phyloP scores from a whole-genome alignment of 2,888 invertebrate species.

The Resseliella maxima region DNA sequence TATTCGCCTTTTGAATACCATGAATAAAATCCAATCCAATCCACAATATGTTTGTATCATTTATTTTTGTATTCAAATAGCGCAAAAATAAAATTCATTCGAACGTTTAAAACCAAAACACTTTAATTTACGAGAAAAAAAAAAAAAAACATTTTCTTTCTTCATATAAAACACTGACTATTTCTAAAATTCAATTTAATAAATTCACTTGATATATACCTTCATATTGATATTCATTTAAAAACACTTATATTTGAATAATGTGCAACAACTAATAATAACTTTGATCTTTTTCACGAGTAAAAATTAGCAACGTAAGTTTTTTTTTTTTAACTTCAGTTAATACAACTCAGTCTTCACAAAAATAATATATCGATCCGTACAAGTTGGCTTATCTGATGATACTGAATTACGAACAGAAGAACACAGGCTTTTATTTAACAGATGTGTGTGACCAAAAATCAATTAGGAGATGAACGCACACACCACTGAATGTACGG shows the following conservation, averaged over 20 bases:
- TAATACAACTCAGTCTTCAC: too few species aligned
- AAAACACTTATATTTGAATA: not conserved
- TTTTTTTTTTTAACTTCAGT: too few species aligned
- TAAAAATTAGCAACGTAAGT: too few species aligned
- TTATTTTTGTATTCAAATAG: conserved; percentile 19
- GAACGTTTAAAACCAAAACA: not conserved
- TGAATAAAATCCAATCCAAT: not conserved
- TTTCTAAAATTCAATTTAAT: not conserved
- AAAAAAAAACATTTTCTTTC: not conserved
- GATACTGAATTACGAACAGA: conserved; percentile 7
- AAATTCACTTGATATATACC: conserved; percentile 22
- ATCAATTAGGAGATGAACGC: not conserved
- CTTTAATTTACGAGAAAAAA: not conserved
- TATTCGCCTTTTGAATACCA: conserved; percentile 23
- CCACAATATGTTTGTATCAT: not conserved
- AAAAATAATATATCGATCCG: conserved; percentile 45
- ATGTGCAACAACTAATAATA: too few species aligned
- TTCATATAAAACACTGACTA: not conserved
- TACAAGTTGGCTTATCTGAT: conserved; percentile 36
- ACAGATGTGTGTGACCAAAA: not conserved
- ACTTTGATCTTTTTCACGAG: too few species aligned
- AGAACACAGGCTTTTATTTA: conserved; percentile 33
- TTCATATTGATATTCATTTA: not conserved
- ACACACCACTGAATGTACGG: not conserved
- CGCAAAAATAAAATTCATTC: not conserved